phyloP scores from a whole-genome alignment of 2,888 invertebrate genomes.

The Anarsia innoxiella region DNA sequence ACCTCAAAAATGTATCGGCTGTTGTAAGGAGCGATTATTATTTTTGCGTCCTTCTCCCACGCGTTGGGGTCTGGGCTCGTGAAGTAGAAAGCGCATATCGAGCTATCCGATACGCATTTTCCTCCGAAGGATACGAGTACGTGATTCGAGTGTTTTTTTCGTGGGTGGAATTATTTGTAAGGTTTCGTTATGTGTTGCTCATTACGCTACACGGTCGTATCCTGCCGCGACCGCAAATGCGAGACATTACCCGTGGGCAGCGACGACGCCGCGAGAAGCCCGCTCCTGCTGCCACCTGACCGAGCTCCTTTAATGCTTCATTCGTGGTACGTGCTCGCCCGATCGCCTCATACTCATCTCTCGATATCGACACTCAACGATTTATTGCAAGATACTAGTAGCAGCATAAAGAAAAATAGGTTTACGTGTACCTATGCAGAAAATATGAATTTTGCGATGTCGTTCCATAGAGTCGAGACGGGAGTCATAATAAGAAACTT shows the following conservation, averaged over 20 bases:
- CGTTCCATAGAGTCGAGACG: too few relatives aligned
- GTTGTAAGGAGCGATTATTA: constrained; percentile 44
- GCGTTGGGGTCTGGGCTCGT: constrained; percentile 8
- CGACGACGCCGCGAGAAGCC: constrained; percentile 33
- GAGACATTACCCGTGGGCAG: constrained; percentile 47
- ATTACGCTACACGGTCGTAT: constrained; percentile 71
- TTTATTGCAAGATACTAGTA: too few relatives aligned
- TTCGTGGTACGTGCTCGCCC: constrained; percentile 44
- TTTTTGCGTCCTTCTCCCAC: constrained; percentile 42
- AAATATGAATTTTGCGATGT: too few relatives aligned
- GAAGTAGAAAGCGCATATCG: constrained; percentile 33
- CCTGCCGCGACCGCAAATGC: constrained; percentile 71
- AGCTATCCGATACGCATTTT: constrained; percentile 72
- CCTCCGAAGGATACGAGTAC: constrained; percentile 70
- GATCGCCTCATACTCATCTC: too few relatives aligned
- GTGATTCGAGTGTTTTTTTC: constrained; percentile 73
- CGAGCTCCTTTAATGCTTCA: constrained; percentile 46
- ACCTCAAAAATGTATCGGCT: constrained; percentile 60
- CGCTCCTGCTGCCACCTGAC: constrained; percentile 50
- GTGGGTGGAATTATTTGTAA: constrained; percentile 73
- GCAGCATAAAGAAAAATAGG: too few relatives aligned
- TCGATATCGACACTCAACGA: too few relatives aligned
- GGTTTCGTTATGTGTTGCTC: constrained; percentile 74
- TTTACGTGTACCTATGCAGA: too few relatives aligned
- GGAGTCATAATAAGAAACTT: too few relatives aligned